These are phyloP conservation scores for Frankliniella intonsa DNA, from an alignment of 2,888 invertebrate species.

Conservation along the genomic window DNA sequence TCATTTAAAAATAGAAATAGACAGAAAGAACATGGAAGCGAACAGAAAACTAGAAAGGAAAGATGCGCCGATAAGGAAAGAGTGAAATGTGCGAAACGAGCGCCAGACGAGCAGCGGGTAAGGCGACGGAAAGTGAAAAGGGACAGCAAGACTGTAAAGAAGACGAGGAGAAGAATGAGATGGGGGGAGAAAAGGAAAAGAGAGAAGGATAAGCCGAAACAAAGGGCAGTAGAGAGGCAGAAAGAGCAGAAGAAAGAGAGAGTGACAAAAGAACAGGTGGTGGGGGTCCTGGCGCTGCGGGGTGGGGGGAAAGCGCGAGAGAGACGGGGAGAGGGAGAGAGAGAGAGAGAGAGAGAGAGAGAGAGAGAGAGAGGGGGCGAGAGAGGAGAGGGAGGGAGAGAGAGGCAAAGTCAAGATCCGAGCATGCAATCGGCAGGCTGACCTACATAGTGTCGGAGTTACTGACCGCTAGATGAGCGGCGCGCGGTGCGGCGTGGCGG, in stretches of 20 bases:
- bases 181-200: neutral
- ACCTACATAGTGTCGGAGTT: slow-evolving; percentile 22
- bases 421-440: slow-evolving; percentile 11
- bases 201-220: neutral
- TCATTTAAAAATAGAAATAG: no score
- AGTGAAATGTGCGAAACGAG: neutral
- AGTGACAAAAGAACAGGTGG: neutral
- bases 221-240: neutral
- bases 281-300: neutral
- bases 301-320: neutral
- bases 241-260: neutral
- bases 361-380: neutral
- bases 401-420: slow-evolving; percentile 22
- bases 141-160: neutral
- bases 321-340: neutral
- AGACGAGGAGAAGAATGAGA: neutral
- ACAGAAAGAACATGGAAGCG: no score
- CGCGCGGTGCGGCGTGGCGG: neutral
- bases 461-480: slow-evolving; percentile 23
- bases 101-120: neutral
- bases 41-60: neutral
- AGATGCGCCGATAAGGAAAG: neutral
- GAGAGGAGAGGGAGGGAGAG: neutral
- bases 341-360: neutral
- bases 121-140: neutral